These are phyloP conservation scores for Todiramphus chloris DNA, from an alignment of 2,113 vertebrate genomes.

Conservation along the genomic window DNA sequence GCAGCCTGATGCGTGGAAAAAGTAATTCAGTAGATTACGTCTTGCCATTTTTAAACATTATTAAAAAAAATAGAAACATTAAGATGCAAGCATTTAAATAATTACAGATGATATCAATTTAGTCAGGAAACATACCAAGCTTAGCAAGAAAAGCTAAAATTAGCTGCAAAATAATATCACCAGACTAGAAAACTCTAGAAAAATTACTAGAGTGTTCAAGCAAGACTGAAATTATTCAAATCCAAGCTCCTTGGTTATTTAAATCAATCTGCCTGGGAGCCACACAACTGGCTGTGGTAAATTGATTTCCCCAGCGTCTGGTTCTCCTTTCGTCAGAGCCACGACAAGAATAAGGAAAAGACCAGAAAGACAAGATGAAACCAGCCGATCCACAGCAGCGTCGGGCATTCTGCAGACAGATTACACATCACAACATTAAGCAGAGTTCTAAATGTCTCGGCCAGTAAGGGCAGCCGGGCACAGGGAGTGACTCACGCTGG, in stretches of 20 bases:
- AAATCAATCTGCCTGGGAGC: constrained; percentile 57
- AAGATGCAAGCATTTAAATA: constrained; percentile 57
- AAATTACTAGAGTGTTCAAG: constrained; percentile 19
- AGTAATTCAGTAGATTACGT: constrained; percentile 8
- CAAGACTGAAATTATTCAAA: constrained; percentile 48
- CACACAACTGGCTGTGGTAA: constrained; percentile 27
- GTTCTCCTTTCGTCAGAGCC: background rate
- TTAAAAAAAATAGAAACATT: constrained; percentile 40
- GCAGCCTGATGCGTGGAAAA: background rate
- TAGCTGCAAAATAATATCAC: constrained; percentile 4
- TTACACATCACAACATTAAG: background rate
- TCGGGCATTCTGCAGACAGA: background rate
- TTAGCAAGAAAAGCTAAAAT: constrained; percentile 47
- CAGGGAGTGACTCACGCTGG: background rate
- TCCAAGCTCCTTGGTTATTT: constrained; percentile 21
- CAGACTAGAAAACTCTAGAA: constrained; percentile 46
- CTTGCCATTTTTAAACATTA: constrained; percentile 33
- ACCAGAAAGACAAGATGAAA: constrained; percentile 7
- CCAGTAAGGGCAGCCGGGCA: background rate
- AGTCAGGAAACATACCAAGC: constrained; percentile 18
- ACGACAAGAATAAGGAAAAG: background rate
- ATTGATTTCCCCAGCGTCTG: constrained; percentile 37
- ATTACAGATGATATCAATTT: constrained; percentile 45
- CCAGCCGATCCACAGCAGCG: background rate
- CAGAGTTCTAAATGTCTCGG: background rate